phyloP scores from a whole-genome alignment of 2,888 invertebrate species.

The Minunthozetes semirufus region DNA sequence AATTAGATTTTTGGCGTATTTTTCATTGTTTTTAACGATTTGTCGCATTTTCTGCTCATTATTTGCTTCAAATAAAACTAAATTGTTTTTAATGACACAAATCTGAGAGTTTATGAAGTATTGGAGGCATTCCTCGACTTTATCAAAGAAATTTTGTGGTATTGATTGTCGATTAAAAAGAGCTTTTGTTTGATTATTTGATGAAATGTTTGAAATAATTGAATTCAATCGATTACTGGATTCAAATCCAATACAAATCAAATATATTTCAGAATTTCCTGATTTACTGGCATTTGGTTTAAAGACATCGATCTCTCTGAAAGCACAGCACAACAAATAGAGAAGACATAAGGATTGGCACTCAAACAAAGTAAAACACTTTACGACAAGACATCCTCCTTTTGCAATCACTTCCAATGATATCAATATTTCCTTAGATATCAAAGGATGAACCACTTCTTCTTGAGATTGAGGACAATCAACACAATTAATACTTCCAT shows the following conservation, averaged over 20 bases:
- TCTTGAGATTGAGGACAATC: constrained; percentile 81
- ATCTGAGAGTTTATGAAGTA: not conserved
- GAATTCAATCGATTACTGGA: constrained; percentile 21
- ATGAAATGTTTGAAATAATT: not conserved
- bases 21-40: not conserved
- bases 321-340: constrained; percentile 68
- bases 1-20: constrained; percentile 15
- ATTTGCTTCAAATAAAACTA: not conserved
- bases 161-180: constrained; percentile 24
- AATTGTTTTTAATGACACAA: constrained; percentile 14
- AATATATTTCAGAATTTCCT: constrained; percentile 89
- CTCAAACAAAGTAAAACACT: constrained; percentile 85
- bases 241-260: constrained; percentile 53
- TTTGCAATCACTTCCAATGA: constrained; percentile 63
- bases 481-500: constrained; percentile 86
- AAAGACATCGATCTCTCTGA: constrained; percentile 63
- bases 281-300: constrained; percentile 90
- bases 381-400: constrained; percentile 72
- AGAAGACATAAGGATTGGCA: constrained; percentile 68
- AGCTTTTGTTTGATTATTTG: not conserved
- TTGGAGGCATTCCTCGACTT: constrained; percentile 1
- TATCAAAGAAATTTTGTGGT: constrained; percentile 13
- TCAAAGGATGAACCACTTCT: constrained; percentile 64
- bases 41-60: not conserved
- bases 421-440: constrained; percentile 73